Base-by-base conservation (phyloP, 2,888 invertebrate genomes). In the Agrotis exclamationis region DNA sequence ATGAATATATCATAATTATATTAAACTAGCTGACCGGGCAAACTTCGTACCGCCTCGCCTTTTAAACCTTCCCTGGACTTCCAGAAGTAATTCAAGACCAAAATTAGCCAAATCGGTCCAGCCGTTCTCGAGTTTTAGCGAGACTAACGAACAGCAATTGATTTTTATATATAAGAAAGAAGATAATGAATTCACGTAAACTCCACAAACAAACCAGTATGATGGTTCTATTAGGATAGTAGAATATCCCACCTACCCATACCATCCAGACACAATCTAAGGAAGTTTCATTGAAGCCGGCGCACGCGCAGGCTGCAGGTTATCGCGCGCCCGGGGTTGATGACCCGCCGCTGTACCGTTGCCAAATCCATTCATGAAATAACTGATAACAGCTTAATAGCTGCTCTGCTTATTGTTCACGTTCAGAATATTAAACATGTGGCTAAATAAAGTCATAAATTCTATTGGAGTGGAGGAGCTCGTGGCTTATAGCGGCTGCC, bases 351-450 rank as follows among this genome's bases (percentile, higher is more conserved):
- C 69, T 58, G 76, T 85, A 85, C 85, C 82, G 86, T 84, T 86
- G 86, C 85, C 86, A 85, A 86, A 86, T 84, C 85, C 86, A 85
- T 85, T 85, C 85, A 85, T 82, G 76, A 69, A 67, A 60, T 63
- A 63, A 44, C 75, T 85, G 85, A 85, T 85, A 85, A 85, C 80
- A 82, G 48, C 57, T 77, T 79, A 60, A 74, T 72, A 76, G 63
- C 50, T 63, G 20, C 24, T 62, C 66, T 75, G 70, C 33, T 71
- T 73, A 56, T 47, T 77, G 50, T 69, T 65, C 2, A 7, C 39
- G 28, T 16, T 53, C 48, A 51, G 59, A 78, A 63, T 62, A 60
- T n/a, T 33, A 33, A 53, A 39, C 39, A 51, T 7, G 14, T 22
- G 14, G 22, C 16, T 22, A 24, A 53, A 53, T 53, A 51, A 51